Base-by-base conservation (phyloP, 30 jellyfish, hydroid and myxozoan genomes). In the Morbakka virulenta region DNA sequence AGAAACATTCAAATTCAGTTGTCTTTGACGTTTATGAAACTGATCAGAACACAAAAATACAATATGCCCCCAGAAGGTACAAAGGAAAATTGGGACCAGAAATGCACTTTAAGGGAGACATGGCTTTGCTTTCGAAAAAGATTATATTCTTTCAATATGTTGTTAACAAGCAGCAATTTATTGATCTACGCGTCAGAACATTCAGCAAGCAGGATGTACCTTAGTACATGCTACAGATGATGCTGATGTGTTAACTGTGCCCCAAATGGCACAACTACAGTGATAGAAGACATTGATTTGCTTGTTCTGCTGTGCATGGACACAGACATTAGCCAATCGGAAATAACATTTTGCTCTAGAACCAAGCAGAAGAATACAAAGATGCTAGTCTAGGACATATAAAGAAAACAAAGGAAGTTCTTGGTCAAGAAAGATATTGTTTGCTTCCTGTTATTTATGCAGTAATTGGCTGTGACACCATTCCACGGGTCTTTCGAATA, bases 381-480 rank as follows among this genome's bases (percentile, higher is more conserved):
- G n/a, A n/a, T n/a, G n/a, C n/a, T n/a, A n/a, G n/a, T n/a, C n/a
- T n/a, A n/a, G n/a, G n/a, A n/a, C n/a, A n/a, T n/a, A n/a, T n/a
- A n/a, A n/a, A n/a, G n/a, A n/a, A n/a, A n/a, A n/a, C n/a, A n/a
- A n/a, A n/a, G n/a, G n/a, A n/a, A n/a, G n/a, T n/a, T n/a, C n/a
- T n/a, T n/a, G 88, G 82, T 26, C 50, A 11, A 27, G 75, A 72
- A 12, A 35, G 2, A 41, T 52, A 82, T 35, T 27, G 62, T 4
- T 20, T 28, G 21, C 28, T 69, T 25, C 72, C 51, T 41, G 25
- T 71, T 82, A 28, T 70, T 47, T 82, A 62, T 82, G 82, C 87
- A 27, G 51, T 53, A 9, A 50, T 71, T 17, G 94, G 94, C 35
- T 82, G 87, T 36, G 82, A 82, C 64, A 82, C 76, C 23, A 53